Conservation (phyloP, 2,797 vertebrate species). For the Potorous gilbertii region DNA sequence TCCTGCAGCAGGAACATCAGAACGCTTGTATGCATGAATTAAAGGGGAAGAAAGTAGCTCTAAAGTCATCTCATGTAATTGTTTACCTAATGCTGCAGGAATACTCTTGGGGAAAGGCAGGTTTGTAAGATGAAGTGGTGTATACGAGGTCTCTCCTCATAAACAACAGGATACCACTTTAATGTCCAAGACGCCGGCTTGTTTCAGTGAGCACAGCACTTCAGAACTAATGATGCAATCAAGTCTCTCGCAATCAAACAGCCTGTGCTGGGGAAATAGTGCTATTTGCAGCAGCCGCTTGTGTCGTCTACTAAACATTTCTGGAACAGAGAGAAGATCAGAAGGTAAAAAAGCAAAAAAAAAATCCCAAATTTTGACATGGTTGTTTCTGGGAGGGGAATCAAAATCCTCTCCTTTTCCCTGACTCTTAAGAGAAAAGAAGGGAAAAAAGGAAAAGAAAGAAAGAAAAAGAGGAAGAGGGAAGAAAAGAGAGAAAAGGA, state of each 20-base stretch:
- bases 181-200: slow-evolving; percentile 91
- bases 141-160: slow-evolving; percentile 89
- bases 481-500: background rate
- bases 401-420: slow-evolving; percentile 69
- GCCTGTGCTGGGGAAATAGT: slow-evolving; percentile 87
- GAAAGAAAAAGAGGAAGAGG: background rate
- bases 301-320: slow-evolving; percentile 85
- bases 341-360: slow-evolving; percentile 82
- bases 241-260: slow-evolving; percentile 92
- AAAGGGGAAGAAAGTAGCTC: slow-evolving; percentile 84
- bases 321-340: slow-evolving; percentile 86
- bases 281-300: slow-evolving; percentile 86
- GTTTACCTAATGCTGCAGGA: slow-evolving; percentile 89
- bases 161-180: slow-evolving; percentile 92
- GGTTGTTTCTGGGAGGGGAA: slow-evolving; percentile 65
- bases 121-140: slow-evolving; percentile 90
- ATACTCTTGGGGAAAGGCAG: slow-evolving; percentile 88
- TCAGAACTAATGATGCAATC: slow-evolving; percentile 94
- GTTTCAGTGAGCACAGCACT: slow-evolving; percentile 92
- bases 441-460: background rate
- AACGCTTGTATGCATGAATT: slow-evolving; percentile 84
- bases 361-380: slow-evolving; percentile 79
- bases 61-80: slow-evolving; percentile 87
- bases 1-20: slow-evolving; percentile 83
- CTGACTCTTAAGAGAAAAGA: background rate